These are phyloP conservation scores for Callipepla californica DNA, from an alignment of 2,113 vertebrate genomes.

Conservation along the genomic window DNA sequence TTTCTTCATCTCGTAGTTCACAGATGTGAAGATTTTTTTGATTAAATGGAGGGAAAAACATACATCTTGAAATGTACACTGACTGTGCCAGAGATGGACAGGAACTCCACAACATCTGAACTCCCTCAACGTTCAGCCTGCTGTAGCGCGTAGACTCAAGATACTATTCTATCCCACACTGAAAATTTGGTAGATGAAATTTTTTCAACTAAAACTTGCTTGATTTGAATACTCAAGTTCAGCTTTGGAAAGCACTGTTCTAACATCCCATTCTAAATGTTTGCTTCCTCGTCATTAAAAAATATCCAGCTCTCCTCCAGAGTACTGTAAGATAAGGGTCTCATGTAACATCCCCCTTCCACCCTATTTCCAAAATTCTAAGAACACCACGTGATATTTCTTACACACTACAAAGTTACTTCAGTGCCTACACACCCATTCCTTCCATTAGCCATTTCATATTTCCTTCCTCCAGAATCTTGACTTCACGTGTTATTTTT, in stretches of 20 bases:
- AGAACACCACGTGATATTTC: not conserved
- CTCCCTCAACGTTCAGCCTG: not conserved
- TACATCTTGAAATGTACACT: not conserved
- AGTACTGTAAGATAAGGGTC: fast-evolving
- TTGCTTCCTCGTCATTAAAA: not conserved
- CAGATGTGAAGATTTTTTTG: not conserved
- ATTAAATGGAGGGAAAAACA: not conserved
- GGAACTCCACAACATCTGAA: not conserved
- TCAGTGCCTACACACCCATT: not conserved
- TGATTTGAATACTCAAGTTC: not conserved
- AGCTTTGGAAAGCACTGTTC: not conserved
- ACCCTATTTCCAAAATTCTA: not conserved
- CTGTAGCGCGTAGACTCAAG: no score
- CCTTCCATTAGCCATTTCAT: not conserved
- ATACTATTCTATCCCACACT: not conserved
- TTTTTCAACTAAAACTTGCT: not conserved
- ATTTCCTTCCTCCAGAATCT: not conserved
- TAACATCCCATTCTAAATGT: not conserved
- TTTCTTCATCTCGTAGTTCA: not conserved
- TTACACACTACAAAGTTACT: not conserved
- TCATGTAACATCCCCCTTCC: not conserved
- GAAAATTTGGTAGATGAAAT: not conserved
- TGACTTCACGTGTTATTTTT: not conserved
- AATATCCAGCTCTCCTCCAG: fast-evolving
- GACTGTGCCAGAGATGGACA: not conserved